Evolutionary conservation across 2,113 vertebrate genomes (phyloP).

Genomic region (Elephas maximus): DNA sequence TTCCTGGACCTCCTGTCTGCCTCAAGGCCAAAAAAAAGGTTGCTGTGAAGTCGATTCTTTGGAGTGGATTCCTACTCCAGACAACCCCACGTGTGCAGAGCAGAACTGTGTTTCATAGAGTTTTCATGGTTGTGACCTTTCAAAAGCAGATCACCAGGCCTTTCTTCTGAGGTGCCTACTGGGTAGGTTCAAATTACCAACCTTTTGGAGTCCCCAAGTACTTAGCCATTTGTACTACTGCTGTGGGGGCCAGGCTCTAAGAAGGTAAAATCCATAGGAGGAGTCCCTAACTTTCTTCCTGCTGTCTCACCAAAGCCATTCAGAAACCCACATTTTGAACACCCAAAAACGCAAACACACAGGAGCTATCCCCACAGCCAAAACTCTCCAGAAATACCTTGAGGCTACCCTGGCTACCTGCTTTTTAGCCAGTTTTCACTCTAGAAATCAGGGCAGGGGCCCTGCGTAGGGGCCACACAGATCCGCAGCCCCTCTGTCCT

Average conservation of each 20-base stretch:
- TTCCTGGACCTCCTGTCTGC: neutral
- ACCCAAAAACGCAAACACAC: too few relatives aligned
- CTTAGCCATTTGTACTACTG: neutral
- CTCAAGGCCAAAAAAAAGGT: neutral
- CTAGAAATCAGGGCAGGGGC: neutral
- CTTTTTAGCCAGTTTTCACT: neutral
- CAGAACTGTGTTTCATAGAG: neutral
- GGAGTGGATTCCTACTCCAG: too few relatives aligned
- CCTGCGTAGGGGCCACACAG: neutral
- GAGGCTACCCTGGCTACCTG: fast-evolving
- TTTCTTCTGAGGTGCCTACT: neutral
- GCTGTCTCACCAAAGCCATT: neutral
- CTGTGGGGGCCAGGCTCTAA: fast-evolving
- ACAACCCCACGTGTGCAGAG: neutral
- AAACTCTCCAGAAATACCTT: neutral
- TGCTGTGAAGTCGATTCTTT: neutral
- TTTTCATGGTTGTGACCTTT: neutral
- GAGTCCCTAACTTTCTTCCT: neutral
- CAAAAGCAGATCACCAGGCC: neutral
- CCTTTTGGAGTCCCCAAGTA: neutral
- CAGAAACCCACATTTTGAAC: fast-evolving
- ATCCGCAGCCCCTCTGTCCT: neutral
- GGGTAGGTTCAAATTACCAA: neutral
- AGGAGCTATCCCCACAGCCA: too few relatives aligned
- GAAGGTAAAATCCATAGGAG: neutral